Conservation (phyloP, 2,113 vertebrate genomes). For the Petrocephalus zakoni region DNA sequence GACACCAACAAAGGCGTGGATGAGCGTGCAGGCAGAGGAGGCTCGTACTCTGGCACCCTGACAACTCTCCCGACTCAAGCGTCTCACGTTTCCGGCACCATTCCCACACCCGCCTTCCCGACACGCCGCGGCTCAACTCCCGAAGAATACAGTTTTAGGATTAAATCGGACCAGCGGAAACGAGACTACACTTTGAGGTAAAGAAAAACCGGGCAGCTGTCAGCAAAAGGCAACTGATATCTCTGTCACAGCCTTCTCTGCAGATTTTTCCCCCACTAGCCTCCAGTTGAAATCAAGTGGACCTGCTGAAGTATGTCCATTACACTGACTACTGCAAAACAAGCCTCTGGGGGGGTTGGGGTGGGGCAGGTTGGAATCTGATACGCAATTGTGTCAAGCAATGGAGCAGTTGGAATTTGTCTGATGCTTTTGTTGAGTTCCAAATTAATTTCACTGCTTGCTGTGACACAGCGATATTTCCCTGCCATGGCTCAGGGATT, state of each 20-base stretch:
- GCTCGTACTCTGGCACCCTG: constrained; percentile 30
- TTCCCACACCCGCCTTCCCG: constrained; percentile 28
- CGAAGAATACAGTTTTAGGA: neutral
- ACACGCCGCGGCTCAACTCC: neutral
- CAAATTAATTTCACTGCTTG: constrained; percentile 63
- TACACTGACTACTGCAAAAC: constrained; percentile 18
- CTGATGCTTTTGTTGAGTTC: constrained; percentile 54
- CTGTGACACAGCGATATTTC: constrained; percentile 56
- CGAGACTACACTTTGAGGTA: neutral
- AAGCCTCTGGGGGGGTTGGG: neutral
- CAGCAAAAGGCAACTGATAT: neutral
- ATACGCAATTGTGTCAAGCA: constrained; percentile 37
- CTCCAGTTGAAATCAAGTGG: neutral
- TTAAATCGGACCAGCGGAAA: neutral
- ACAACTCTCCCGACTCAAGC: constrained; percentile 33
- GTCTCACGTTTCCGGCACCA: constrained; percentile 29
- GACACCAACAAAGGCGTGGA: constrained; percentile 26
- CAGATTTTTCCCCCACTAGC: neutral
- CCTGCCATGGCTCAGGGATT: constrained; percentile 52
- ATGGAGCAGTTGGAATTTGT: constrained; percentile 48
- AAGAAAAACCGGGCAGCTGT: neutral
- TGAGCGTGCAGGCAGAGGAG: neutral
- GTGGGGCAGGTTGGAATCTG: constrained; percentile 38
- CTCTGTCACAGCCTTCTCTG: neutral
- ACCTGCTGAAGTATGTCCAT: constrained; percentile 11